Evolutionary conservation across 2,888 invertebrate species (phyloP).

Genomic region (Phyllotreta striolata): DNA sequence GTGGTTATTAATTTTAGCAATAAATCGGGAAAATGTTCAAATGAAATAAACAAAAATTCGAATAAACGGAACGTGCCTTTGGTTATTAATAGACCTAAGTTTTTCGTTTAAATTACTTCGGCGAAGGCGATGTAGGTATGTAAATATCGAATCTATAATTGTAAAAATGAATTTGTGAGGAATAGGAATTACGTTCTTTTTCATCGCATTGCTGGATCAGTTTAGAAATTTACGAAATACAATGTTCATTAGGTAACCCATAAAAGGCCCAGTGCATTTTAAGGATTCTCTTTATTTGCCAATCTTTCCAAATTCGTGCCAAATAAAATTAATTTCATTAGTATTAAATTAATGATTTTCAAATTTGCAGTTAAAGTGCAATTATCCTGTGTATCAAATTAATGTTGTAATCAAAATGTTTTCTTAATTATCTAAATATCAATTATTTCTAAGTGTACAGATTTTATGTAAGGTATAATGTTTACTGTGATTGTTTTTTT

Average conservation of each 20-base stretch:
- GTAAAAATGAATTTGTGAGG: too few relatives aligned
- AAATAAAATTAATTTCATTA: constrained; percentile 44
- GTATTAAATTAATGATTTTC: constrained; percentile 42
- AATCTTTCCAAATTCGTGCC: constrained; percentile 44
- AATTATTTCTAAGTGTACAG: constrained; percentile 32
- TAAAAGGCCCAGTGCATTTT: too few relatives aligned
- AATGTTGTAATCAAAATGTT: constrained; percentile 42
- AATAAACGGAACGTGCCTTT: constrained; percentile 40
- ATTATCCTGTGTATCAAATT: constrained; percentile 51
- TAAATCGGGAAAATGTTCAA: constrained; percentile 29
- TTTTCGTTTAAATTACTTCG: constrained; percentile 20
- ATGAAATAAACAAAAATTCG: constrained; percentile 28
- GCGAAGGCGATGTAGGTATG: background rate
- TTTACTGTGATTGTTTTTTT: constrained; percentile 56
- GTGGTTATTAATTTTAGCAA: constrained; percentile 34
- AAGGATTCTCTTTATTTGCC: too few relatives aligned
- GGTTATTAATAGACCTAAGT: constrained; percentile 33
- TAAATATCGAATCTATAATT: too few relatives aligned
- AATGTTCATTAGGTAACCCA: too few relatives aligned
- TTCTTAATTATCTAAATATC: too few relatives aligned
- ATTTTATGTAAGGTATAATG: constrained; percentile 45
- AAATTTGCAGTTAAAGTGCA: constrained; percentile 51
- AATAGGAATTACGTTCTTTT: too few relatives aligned
- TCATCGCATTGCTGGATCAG: too few relatives aligned
- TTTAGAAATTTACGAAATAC: too few relatives aligned